Evolutionary conservation across 2,888 invertebrate species (phyloP).

Genomic region (Drosophila macrospina): DNA sequence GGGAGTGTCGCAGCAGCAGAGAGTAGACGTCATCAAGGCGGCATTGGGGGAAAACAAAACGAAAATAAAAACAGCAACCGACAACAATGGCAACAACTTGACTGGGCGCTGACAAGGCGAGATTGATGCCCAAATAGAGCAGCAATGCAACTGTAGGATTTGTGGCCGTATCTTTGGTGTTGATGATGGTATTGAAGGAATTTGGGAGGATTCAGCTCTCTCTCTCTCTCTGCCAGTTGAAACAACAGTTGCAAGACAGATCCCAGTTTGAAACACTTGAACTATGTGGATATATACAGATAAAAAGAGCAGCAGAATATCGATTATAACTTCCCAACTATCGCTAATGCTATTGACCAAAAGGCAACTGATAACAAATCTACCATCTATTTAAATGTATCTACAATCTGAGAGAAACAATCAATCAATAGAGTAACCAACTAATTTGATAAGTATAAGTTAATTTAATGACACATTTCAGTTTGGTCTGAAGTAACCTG

Average conservation of each 20-base stretch:
- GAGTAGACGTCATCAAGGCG: slow-evolving; percentile 69
- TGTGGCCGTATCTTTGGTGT: slow-evolving; percentile 39
- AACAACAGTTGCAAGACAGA: slow-evolving; percentile 19
- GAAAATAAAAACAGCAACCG: background rate
- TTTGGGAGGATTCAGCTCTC: slow-evolving; percentile 4
- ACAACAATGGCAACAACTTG: slow-evolving; percentile 75
- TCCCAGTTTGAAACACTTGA: background rate
- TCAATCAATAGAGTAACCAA: too few relatives aligned
- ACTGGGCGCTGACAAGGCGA: slow-evolving; percentile 74
- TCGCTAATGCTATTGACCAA: too few relatives aligned
- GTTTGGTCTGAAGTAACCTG: too few relatives aligned
- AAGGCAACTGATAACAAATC: too few relatives aligned
- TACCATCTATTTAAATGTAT: too few relatives aligned
- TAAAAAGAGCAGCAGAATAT: too few relatives aligned
- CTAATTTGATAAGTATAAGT: too few relatives aligned
- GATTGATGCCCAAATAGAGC: slow-evolving; percentile 71
- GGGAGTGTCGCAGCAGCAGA: slow-evolving; percentile 61
- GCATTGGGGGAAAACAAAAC: slow-evolving; percentile 34
- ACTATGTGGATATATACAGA: background rate
- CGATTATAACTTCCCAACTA: too few relatives aligned
- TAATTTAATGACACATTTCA: too few relatives aligned
- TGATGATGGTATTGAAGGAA: slow-evolving; percentile 36
- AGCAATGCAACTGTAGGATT: slow-evolving; percentile 42
- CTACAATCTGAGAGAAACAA: too few relatives aligned
- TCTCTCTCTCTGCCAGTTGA: background rate